A percentile compares a stretch with the other conserved stretches of the same genome.
Evolutionary conservation across 23 tunicate genomes (phyloP).

Genomic region (Trididemnum miniatum): DNA sequence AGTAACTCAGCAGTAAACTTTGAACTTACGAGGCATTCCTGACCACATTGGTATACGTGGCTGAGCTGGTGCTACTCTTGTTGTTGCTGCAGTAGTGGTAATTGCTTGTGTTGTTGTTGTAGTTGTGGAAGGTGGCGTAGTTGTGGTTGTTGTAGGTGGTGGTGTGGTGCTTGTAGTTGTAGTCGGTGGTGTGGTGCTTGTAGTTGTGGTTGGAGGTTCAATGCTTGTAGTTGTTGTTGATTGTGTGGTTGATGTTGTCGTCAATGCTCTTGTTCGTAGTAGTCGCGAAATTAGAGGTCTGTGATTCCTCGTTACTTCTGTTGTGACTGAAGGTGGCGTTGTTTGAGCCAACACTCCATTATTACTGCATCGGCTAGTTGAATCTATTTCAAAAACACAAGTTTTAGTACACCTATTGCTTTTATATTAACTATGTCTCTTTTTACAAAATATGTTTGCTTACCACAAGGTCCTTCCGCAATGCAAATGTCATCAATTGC

Average conservation of each 20-base stretch:
- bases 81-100: conserved; percentile 1
- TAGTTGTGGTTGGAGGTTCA: not conserved
- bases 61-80: not conserved
- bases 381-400: too few species aligned
- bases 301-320: not conserved
- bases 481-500: conserved; percentile 92
- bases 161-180: conserved; percentile 19
- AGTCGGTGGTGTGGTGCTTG: not conserved
- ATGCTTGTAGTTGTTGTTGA: conserved; percentile 25
- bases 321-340: not conserved
- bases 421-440: too few species aligned
- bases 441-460: too few species aligned
- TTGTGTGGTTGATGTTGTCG: not conserved
- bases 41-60: not conserved
- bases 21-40: conserved; percentile 80
- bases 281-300: not conserved
- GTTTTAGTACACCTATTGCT: too few species aligned
- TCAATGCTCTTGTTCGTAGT: too few species aligned
- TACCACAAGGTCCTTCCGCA: conserved; percentile 87
- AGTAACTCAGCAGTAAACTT: too few species aligned
- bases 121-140: conserved; percentile 1
- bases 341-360: conserved; percentile 18
- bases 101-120: conserved; percentile 28
- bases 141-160: conserved; percentile 18
- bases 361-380: conserved; percentile 11